A percentile compares a stretch with the other conserved stretches of the same genome.
Conservation (phyloP, 1,140 invertebrate genomes). For the Drosophila eugracilis region DNA sequence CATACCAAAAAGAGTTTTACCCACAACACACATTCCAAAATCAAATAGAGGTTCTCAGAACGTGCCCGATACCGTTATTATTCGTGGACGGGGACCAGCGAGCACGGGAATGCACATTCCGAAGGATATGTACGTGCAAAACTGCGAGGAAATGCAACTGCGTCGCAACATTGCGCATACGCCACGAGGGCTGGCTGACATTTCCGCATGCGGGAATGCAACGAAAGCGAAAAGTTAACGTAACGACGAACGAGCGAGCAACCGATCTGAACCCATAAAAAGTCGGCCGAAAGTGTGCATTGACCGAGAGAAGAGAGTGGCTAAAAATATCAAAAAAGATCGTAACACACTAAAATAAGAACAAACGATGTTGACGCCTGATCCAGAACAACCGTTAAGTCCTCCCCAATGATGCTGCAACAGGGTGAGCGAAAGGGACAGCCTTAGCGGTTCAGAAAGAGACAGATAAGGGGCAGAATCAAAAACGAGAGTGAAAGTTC, state of each 20-base stretch:
- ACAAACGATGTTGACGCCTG: conserved; percentile 30
- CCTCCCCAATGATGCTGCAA: conserved; percentile 43
- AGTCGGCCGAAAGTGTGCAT: conserved; percentile 75
- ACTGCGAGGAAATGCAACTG: conserved; percentile 46
- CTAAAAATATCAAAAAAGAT: conserved; percentile 43
- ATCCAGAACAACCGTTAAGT: conserved; percentile 68
- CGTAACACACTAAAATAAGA: conserved; percentile 57
- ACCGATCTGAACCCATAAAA: conserved; percentile 42
- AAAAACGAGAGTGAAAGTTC: conserved; percentile 26
- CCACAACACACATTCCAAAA: conserved; percentile 9
- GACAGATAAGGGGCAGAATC: neutral
- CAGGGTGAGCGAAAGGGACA: conserved; percentile 1
- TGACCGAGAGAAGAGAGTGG: conserved; percentile 65
- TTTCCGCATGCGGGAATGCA: conserved; percentile 51
- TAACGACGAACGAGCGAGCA: conserved; percentile 14
- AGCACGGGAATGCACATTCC: conserved; percentile 24
- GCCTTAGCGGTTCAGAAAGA: neutral
- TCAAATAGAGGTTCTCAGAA: conserved; percentile 17
- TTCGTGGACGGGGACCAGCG: neutral
- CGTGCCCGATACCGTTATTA: conserved; percentile 44
- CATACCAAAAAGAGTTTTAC: conserved; percentile 36
- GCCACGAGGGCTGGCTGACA: conserved; percentile 32
- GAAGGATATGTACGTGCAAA: conserved; percentile 42
- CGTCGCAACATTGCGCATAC: conserved; percentile 67
- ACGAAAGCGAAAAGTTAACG: conserved; percentile 6